Percentiles rank a stretch among this genome's conserved stretches.
These are phyloP conservation scores for Drosophila micromelanica DNA, from an alignment of 1,140 invertebrate species.

Conservation along the genomic window DNA sequence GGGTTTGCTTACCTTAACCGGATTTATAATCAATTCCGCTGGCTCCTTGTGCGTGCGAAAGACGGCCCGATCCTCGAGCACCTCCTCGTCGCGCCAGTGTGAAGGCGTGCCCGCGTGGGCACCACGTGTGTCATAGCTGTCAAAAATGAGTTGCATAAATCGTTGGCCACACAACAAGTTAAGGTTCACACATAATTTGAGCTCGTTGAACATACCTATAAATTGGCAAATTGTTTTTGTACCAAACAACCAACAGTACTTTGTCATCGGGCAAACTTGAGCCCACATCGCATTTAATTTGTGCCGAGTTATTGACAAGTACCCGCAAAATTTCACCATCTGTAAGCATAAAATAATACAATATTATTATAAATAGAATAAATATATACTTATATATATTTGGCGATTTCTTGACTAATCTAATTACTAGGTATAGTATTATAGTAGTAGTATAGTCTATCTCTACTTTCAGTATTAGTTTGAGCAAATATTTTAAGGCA, in stretches of 20 bases:
- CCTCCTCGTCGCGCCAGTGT: conserved; percentile 85
- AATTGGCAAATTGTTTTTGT: conserved; percentile 87
- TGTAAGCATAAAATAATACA: conserved; percentile 40
- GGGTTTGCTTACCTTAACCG: conserved; percentile 71
- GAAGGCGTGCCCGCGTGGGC: conserved; percentile 84
- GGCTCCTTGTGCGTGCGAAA: conserved; percentile 86
- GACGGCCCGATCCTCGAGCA: conserved; percentile 85
- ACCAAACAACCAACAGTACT: conserved; percentile 87
- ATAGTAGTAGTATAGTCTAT: too few species aligned
- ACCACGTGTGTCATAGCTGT: conserved; percentile 85
- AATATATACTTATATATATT: not conserved
- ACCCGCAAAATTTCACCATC: conserved; percentile 84
- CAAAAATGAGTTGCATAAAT: conserved; percentile 28
- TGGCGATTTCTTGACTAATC: not conserved
- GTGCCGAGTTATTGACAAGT: conserved; percentile 85
- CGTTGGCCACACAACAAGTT: conserved; percentile 2
- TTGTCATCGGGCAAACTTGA: conserved; percentile 85
- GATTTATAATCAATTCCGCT: conserved; percentile 85
- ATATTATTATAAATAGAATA: not conserved
- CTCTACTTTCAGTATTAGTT: too few species aligned
- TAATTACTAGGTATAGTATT: too few species aligned
- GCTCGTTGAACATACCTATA: conserved; percentile 85
- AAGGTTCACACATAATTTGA: conserved; percentile 18
- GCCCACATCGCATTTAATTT: conserved; percentile 86
- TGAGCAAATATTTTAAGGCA: too few species aligned